phyloP scores from a whole-genome alignment of 1,140 invertebrate genomes.

The Charaxes varanes region DNA sequence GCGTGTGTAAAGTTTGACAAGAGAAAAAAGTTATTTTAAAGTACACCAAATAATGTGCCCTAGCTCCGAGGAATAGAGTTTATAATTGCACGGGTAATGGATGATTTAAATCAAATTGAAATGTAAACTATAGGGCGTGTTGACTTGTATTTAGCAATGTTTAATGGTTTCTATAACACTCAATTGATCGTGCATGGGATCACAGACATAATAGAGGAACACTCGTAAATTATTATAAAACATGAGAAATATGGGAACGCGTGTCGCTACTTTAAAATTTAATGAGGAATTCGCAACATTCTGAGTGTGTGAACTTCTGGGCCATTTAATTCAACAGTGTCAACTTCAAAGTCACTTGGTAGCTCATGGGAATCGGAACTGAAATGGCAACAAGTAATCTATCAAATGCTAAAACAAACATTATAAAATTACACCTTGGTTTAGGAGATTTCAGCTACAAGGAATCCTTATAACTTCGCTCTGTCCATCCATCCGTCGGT shows the following conservation, averaged over 20 bases:
- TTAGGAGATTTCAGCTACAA: too few species aligned
- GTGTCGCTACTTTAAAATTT: slow-evolving; percentile 36
- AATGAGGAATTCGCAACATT: slow-evolving; percentile 23
- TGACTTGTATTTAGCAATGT: slow-evolving; percentile 49
- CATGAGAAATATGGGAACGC: slow-evolving; percentile 40
- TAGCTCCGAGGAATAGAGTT: slow-evolving; percentile 8
- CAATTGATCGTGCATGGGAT: slow-evolving; percentile 58
- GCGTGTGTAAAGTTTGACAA: slow-evolving; percentile 36
- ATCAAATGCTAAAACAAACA: too few species aligned
- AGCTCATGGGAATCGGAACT: too few species aligned
- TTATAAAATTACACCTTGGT: too few species aligned
- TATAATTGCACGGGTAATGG: slow-evolving; percentile 11
- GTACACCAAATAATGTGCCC: slow-evolving; percentile 9
- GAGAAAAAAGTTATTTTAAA: slow-evolving; percentile 18
- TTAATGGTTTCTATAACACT: slow-evolving; percentile 64
- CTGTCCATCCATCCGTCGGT: too few species aligned
- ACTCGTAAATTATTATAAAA: slow-evolving; percentile 44
- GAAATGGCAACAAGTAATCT: too few species aligned
- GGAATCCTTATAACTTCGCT: too few species aligned
- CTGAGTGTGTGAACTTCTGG: slow-evolving; percentile 27
- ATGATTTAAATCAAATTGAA: slow-evolving; percentile 47
- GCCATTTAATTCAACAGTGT: slow-evolving; percentile 20
- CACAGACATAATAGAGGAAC: slow-evolving; percentile 28
- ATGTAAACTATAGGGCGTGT: slow-evolving; percentile 59
- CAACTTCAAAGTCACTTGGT: too few species aligned